Evolutionary conservation across 1,140 invertebrate genomes (phyloP).

Genomic region (Rhyzopertha dominica): DNA sequence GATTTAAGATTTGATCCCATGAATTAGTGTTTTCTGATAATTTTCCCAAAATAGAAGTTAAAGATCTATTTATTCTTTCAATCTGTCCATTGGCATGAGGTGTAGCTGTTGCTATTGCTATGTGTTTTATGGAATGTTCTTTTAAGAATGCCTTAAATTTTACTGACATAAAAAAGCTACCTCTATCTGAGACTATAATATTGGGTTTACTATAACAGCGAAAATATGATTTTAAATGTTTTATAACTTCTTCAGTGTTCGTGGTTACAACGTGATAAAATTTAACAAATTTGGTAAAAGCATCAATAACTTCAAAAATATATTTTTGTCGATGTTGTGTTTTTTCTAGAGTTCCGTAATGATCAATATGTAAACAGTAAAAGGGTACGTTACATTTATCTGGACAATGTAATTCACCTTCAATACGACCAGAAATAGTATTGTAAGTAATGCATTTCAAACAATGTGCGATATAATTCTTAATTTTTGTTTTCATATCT

Average conservation of each 20-base stretch:
- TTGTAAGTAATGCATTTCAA: constrained; percentile 22
- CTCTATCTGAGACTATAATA: constrained; percentile 33
- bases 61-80: too few species aligned
- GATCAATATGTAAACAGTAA: too few species aligned
- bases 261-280: constrained; percentile 22
- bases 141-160: too few species aligned
- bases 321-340: constrained; percentile 12
- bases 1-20: too few species aligned
- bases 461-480: constrained; percentile 14
- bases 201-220: constrained; percentile 24
- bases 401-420: constrained; percentile 18
- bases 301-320: constrained; percentile 24
- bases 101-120: too few species aligned
- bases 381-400: constrained; percentile 20
- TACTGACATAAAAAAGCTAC: constrained; percentile 32
- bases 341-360: constrained; percentile 30
- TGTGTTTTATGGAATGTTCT: too few species aligned
- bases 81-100: too few species aligned
- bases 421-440: constrained; percentile 14
- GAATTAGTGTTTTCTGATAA: too few species aligned
- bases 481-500: constrained; percentile 13
- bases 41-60: too few species aligned
- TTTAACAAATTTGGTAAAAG: constrained; percentile 29
- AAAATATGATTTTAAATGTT: constrained; percentile 22
- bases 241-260: constrained; percentile 19